These are phyloP conservation scores for Carposina sasakii DNA, from an alignment of 1,140 invertebrate species.

Conservation along the genomic window DNA sequence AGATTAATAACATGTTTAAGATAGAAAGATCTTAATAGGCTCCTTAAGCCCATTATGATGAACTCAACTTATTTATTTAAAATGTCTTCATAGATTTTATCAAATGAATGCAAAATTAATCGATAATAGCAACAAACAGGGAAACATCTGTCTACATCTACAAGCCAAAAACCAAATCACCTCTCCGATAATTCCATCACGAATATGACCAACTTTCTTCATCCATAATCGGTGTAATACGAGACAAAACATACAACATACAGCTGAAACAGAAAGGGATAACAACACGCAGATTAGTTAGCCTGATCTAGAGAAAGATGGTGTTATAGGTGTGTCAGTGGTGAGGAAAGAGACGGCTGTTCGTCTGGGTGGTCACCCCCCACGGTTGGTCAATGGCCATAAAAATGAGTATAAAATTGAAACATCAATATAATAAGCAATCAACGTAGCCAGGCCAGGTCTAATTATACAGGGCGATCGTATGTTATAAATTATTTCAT, in stretches of 20 bases:
- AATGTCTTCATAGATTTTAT: too few relatives aligned
- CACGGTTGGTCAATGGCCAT: slow-evolving; percentile 69
- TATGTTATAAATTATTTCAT: slow-evolving; percentile 62
- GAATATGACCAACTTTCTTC: slow-evolving; percentile 53
- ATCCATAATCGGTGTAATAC: slow-evolving; percentile 47
- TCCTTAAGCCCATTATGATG: too few relatives aligned
- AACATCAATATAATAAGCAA: slow-evolving; percentile 73
- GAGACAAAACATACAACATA: slow-evolving; percentile 38
- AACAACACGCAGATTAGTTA: too few relatives aligned
- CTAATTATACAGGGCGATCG: slow-evolving; percentile 65
- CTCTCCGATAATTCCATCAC: slow-evolving; percentile 18
- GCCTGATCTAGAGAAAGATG: slow-evolving; percentile 46
- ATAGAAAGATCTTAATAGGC: too few relatives aligned
- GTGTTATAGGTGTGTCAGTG: slow-evolving; percentile 24
- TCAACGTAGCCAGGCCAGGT: slow-evolving; percentile 55
- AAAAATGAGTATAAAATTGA: slow-evolving; percentile 73
- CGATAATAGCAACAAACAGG: slow-evolving; percentile 18
- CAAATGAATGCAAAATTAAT: too few relatives aligned
- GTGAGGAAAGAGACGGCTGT: slow-evolving; percentile 35
- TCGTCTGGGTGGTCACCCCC: slow-evolving; percentile 67
- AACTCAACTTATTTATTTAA: too few relatives aligned
- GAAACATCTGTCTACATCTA: slow-evolving; percentile 45
- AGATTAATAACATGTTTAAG: too few relatives aligned
- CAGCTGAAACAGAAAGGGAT: too few relatives aligned
- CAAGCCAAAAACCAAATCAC: slow-evolving; percentile 28